These are phyloP conservation scores for Lepus europaeus DNA, from an alignment of 2,113 vertebrate genomes.

Conservation along the genomic window DNA sequence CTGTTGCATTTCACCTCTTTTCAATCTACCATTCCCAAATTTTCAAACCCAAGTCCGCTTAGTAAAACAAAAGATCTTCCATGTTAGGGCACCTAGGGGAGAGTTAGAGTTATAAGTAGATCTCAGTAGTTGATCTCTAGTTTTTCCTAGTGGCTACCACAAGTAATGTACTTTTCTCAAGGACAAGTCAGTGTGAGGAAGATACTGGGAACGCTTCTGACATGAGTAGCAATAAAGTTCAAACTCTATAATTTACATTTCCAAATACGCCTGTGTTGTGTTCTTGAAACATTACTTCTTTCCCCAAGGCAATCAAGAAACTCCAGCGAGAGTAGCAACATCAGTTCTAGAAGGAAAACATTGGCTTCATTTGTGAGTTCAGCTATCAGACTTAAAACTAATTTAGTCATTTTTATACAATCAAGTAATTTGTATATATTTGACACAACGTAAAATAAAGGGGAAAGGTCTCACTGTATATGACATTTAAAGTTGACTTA, in stretches of 20 bases:
- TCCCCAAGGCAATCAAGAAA: conserved; percentile 45
- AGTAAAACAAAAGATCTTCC: not conserved
- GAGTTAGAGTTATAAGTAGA: not conserved
- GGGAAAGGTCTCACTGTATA: conserved; percentile 38
- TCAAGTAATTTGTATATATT: conserved; percentile 76
- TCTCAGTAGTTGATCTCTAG: not conserved
- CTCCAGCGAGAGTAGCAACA: not conserved
- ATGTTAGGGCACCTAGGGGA: not conserved
- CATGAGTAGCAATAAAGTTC: conserved; percentile 29
- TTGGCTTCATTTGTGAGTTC: conserved; percentile 74
- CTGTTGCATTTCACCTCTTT: not conserved
- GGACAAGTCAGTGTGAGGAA: not conserved
- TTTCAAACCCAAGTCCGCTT: not conserved
- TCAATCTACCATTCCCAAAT: not conserved
- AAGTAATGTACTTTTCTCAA: not conserved
- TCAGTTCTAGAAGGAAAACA: conserved; percentile 58
- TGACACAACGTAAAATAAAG: conserved; percentile 79
- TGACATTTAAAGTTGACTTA: conserved; percentile 77
- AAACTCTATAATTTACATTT: conserved; percentile 46
- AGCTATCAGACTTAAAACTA: conserved; percentile 70
- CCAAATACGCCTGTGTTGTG: not conserved
- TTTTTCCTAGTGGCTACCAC: not conserved
- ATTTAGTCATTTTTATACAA: conserved; percentile 74
- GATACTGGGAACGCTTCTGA: not conserved
- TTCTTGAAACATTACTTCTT: conserved; percentile 47